These are phyloP conservation scores for Odontamblyopus lacepedii DNA, from an alignment of 2,797 vertebrate species.

Conservation along the genomic window DNA sequence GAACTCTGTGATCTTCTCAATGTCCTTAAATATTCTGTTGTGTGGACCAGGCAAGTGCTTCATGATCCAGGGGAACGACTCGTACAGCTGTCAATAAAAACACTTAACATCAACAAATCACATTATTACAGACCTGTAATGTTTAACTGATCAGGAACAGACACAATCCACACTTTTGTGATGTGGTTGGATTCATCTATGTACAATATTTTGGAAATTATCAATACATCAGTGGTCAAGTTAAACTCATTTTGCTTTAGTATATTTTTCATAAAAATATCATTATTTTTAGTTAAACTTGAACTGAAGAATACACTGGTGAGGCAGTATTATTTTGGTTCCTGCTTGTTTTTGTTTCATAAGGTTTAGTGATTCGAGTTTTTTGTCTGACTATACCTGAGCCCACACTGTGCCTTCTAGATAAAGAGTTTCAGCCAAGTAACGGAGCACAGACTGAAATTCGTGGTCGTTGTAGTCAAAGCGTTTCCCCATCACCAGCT, in stretches of 20 bases:
- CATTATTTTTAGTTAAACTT: too few species aligned
- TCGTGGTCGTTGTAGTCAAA: slow-evolving; percentile 67
- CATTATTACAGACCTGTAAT: background rate
- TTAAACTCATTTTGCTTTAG: too few species aligned
- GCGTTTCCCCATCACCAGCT: slow-evolving; percentile 67
- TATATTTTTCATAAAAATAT: too few species aligned
- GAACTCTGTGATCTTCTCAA: slow-evolving; percentile 52
- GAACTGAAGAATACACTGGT: background rate
- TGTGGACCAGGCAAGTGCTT: slow-evolving; percentile 69
- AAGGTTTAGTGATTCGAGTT: background rate
- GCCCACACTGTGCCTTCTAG: slow-evolving; percentile 61
- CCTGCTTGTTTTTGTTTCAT: background rate
- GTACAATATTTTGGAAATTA: too few species aligned
- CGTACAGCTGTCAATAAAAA: slow-evolving; percentile 53
- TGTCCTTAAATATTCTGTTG: slow-evolving; percentile 58
- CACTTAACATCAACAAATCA: background rate
- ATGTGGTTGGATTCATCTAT: background rate
- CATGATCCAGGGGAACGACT: slow-evolving; percentile 66
- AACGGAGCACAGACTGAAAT: slow-evolving; percentile 59
- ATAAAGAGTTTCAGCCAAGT: slow-evolving; percentile 33
- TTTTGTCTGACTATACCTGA: slow-evolving; percentile 28
- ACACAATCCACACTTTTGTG: background rate
- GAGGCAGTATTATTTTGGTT: background rate
- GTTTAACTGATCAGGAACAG: background rate
- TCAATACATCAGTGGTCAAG: too few species aligned